Conservation (phyloP, 2,888 invertebrate genomes). For the Pheosia gnoma region DNA sequence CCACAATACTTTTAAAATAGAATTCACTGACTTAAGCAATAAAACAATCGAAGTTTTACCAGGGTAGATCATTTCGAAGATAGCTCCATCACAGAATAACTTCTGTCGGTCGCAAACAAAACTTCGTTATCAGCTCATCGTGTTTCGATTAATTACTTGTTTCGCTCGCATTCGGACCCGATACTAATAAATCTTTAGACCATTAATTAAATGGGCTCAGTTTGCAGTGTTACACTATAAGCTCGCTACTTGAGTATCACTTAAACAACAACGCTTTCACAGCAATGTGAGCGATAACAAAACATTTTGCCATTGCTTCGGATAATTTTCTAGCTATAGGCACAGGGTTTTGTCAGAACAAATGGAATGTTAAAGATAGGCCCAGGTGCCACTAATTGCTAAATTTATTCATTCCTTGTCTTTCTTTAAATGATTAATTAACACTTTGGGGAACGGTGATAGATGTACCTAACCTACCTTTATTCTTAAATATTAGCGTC, state of each 20-base stretch:
- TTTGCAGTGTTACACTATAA: not conserved
- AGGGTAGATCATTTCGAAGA: not conserved
- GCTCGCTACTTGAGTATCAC: not conserved
- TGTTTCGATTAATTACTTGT: constrained; percentile 32
- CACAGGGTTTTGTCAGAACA: constrained; percentile 6
- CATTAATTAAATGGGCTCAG: constrained; percentile 9
- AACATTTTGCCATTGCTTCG: not conserved
- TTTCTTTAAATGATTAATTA: constrained; percentile 20
- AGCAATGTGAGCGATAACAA: too few species aligned
- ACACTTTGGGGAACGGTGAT: constrained; percentile 9
- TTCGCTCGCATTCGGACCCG: constrained; percentile 8
- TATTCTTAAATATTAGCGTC: too few species aligned
- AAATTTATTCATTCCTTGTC: constrained; percentile 24
- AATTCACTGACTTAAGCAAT: too few species aligned
- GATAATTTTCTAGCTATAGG: not conserved
- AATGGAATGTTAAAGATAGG: constrained; percentile 18
- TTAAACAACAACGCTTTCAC: not conserved
- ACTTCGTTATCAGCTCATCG: constrained; percentile 23
- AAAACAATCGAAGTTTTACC: not conserved
- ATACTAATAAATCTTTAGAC: constrained; percentile 12
- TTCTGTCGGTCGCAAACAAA: constrained; percentile 18
- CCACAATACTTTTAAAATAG: too few species aligned
- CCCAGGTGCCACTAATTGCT: constrained; percentile 23
- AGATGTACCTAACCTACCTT: not conserved
- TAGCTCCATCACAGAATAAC: constrained; percentile 14